phyloP scores from a whole-genome alignment of 2,113 vertebrate genomes.

The Poeciliopsis occidentalis region DNA sequence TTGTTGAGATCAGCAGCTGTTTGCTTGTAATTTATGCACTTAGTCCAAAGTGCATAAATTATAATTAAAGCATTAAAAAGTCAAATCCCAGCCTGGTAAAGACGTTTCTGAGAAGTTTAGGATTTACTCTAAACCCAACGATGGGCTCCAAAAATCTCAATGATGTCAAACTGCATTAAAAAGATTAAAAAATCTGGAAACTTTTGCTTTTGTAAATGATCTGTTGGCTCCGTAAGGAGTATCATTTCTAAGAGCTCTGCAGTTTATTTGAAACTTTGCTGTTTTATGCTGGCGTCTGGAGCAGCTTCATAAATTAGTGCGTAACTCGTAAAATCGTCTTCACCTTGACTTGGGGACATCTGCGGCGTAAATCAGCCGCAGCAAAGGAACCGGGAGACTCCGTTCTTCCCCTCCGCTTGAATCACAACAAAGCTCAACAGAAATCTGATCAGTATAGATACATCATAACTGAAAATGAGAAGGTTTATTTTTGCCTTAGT shows the following conservation, averaged over 20 bases:
- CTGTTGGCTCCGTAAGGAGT: background rate
- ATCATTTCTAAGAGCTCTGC: conserved; percentile 1
- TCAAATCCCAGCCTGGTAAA: background rate
- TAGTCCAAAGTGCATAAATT: background rate
- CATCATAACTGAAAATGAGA: background rate
- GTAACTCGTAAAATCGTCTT: conserved; percentile 7
- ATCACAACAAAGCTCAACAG: conserved; percentile 30
- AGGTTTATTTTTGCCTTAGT: background rate
- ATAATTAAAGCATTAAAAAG: background rate
- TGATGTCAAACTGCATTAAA: background rate
- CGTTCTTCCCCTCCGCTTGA: conserved; percentile 13
- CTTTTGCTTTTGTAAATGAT: background rate
- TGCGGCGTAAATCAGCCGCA: conserved; percentile 33
- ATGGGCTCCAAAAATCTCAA: background rate
- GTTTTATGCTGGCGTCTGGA: conserved; percentile 1
- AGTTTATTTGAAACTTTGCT: background rate
- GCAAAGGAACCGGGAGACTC: conserved; percentile 17
- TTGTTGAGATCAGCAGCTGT: background rate
- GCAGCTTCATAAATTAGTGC: background rate
- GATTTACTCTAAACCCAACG: background rate
- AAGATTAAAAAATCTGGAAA: background rate
- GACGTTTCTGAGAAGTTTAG: conserved; percentile 5
- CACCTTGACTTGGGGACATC: conserved; percentile 16
- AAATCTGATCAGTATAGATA: conserved; percentile 22
- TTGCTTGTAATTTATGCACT: background rate